Evolutionary conservation across 2,888 invertebrate genomes (phyloP), one percentile per base, ranked within the genome.

Genomic region (Maniola hyperantus): DNA sequence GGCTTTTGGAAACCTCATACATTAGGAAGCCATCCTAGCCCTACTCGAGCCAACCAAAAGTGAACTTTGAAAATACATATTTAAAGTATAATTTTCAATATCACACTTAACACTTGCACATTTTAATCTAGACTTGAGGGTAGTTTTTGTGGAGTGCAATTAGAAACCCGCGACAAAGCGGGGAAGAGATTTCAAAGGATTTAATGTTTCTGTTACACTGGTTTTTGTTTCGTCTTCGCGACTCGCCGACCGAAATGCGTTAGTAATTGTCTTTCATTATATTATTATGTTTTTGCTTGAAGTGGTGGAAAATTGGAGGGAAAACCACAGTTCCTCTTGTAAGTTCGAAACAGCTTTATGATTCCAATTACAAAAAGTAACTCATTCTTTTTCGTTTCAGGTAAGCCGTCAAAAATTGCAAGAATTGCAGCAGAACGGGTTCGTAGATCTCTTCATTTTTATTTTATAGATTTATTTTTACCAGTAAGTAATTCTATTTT

Each of bases 121-220:
- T 84, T 87, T 87, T 84, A 87, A 87, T 88, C 84, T 83, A 81
- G 83, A 83, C 82, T 81, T 79, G 76, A 81, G 78, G 79, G 81
- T 80, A 83, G 78, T 88, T 85, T 85, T 85, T 85, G 84, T 81
- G 73, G 71, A 72, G 76, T 77, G 83, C 84, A 88, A 88, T 87
- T 87, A 89, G 83, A 79, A 75, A 71, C 74, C 76, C 72, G 74
- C 81, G 83, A 83, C 85, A 84, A 81, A 83, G 77, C 73, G 76
- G 77, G 72, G 77, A 77, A 81, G 81, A 84, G 84, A 82, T 83
- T 81, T 78, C 79, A 80, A 82, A 82, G 83, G 84, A 86, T 88
- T 87, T 85, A 88, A 87, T 84, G 85, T 84, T 89, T 84, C 82
- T 84, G 84, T 87, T 86, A 83, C 83, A 78, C 73, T 70, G 77